Evolutionary conservation across 1,140 invertebrate genomes (phyloP).

Genomic region (Helicoverpa armigera): DNA sequence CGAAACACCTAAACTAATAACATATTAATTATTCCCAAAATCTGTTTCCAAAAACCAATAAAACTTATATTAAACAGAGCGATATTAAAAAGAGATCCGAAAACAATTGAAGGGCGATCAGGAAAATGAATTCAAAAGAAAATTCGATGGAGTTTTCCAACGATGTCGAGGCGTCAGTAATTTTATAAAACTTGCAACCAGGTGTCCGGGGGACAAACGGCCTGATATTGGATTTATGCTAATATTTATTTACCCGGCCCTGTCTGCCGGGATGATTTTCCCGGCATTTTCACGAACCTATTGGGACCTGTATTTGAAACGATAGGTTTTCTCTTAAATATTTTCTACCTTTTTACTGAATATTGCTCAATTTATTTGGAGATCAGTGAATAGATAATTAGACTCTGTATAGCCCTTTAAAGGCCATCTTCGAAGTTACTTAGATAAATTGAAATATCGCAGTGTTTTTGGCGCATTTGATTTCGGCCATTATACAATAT

Average conservation of each 20-base stretch:
- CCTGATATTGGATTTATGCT: constrained; percentile 80
- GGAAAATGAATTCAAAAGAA: background rate
- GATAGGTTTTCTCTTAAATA: background rate
- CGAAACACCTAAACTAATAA: background rate
- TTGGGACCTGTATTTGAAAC: constrained; percentile 9
- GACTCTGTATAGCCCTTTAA: too few relatives aligned
- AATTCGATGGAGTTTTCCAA: background rate
- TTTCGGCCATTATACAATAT: too few relatives aligned
- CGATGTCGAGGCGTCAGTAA: constrained; percentile 16
- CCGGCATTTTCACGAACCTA: constrained; percentile 21
- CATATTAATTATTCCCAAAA: background rate
- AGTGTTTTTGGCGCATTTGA: too few relatives aligned
- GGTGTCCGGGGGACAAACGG: constrained; percentile 60
- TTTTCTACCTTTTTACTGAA: too few relatives aligned
- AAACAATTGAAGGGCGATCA: constrained; percentile 19
- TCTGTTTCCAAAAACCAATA: background rate
- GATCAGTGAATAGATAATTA: too few relatives aligned
- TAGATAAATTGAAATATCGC: too few relatives aligned
- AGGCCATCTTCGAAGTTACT: too few relatives aligned
- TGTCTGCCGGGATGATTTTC: constrained; percentile 8
- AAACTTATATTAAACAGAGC: background rate
- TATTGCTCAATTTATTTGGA: too few relatives aligned
- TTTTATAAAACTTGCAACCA: constrained; percentile 64
- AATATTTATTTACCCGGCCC: constrained; percentile 70
- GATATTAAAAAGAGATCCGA: constrained; percentile 5